Evolutionary conservation across 2,113 vertebrate genomes (phyloP).

Genomic region (Casuarius casuarius): DNA sequence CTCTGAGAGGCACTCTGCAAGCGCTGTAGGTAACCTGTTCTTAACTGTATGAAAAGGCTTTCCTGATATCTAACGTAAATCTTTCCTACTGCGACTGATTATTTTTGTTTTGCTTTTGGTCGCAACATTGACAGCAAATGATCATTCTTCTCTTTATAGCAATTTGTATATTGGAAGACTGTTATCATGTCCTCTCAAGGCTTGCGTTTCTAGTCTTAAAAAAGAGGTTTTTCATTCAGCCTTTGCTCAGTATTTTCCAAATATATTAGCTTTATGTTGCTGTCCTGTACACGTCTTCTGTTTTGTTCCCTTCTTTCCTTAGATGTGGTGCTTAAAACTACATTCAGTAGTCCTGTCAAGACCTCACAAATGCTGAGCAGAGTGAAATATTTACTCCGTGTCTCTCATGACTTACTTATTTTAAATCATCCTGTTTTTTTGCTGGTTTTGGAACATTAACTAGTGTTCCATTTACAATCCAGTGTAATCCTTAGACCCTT

Average conservation of each 20-base stretch:
- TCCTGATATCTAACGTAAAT: background rate
- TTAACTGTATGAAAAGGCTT: background rate
- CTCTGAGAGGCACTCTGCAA: background rate
- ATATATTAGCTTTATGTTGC: background rate
- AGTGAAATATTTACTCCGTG: background rate
- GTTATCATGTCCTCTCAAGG: background rate
- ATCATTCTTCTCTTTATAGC: background rate
- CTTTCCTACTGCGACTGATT: background rate
- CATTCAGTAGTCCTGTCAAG: background rate
- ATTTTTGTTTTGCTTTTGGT: background rate
- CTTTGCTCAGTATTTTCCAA: background rate
- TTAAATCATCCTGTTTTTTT: slow-evolving; percentile 4
- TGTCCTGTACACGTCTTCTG: background rate
- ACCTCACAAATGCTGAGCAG: slow-evolving; percentile 3
- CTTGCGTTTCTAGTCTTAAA: background rate
- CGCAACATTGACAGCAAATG: background rate
- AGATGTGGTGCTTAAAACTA: background rate
- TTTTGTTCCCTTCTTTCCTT: background rate
- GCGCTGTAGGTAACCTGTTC: background rate
- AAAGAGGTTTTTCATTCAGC: background rate
- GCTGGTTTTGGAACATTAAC: slow-evolving; percentile 10
- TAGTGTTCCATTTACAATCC: background rate
- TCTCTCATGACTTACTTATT: background rate
- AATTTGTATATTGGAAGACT: background rate
- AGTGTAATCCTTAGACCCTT: background rate